A percentile compares a stretch with the other conserved stretches of the same genome.
phyloP scores from a whole-genome alignment of 2,888 invertebrate species.

The Nomada ruficornis region DNA sequence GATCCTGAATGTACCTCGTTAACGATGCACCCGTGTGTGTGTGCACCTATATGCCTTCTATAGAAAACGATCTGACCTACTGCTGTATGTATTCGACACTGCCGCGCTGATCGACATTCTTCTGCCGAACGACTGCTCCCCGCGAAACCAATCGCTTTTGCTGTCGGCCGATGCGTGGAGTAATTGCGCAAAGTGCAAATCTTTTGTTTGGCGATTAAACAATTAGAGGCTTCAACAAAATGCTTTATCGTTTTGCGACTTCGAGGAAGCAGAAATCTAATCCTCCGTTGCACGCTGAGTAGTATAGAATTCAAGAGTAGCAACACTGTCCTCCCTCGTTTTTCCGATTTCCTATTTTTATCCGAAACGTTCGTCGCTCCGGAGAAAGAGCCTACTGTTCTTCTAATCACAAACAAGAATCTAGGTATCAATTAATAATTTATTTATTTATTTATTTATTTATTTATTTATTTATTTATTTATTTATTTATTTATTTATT shows the following conservation, averaged over 20 bases:
- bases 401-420: not conserved
- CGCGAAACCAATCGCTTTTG: slow-evolving; percentile 6
- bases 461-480: too few relatives aligned
- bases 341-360: too few relatives aligned
- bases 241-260: not conserved
- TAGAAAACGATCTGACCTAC: slow-evolving; percentile 48
- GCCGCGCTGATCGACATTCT: not conserved
- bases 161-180: not conserved
- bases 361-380: not conserved
- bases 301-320: too few relatives aligned
- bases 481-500: too few relatives aligned
- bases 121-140: not conserved
- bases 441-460: too few relatives aligned
- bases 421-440: slow-evolving; percentile 24
- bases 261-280: not conserved
- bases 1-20: slow-evolving; percentile 38
- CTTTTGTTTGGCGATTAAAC: not conserved
- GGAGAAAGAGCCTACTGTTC: not conserved
- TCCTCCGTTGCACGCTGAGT: not conserved
- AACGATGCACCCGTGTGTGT: slow-evolving; percentile 32
- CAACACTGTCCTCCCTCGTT: too few relatives aligned
- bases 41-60: slow-evolving; percentile 3
- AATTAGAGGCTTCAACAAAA: accelerated
- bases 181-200: not conserved
- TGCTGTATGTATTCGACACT: slow-evolving; percentile 33